phyloP scores from a whole-genome alignment of 1,140 invertebrate genomes.

The Drosophila nigromelanica region DNA sequence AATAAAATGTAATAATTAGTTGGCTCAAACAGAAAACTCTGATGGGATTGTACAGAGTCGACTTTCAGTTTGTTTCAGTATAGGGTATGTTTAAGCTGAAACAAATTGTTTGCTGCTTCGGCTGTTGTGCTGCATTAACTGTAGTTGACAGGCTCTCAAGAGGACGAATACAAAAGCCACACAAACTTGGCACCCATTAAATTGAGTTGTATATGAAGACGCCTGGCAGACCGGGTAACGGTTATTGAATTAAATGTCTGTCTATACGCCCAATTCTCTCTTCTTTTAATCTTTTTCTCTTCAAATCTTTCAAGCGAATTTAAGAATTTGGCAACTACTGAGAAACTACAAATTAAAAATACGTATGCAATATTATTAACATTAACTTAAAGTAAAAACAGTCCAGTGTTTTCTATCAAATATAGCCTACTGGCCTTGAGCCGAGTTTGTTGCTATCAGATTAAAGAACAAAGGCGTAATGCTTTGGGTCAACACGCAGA shows the following conservation, averaged over 20 bases:
- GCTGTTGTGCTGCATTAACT: conserved; percentile 44
- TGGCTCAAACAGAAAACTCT: no score
- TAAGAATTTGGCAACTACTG: conserved; percentile 44
- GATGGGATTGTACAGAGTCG: not conserved
- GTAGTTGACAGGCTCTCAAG: conserved; percentile 65
- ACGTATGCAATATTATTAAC: no score
- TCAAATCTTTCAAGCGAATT: not conserved
- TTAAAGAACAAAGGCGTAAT: no score
- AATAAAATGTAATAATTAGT: no score
- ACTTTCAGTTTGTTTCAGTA: not conserved
- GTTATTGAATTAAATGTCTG: conserved; percentile 68
- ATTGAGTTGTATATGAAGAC: conserved; percentile 74
- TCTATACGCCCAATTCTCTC: not conserved
- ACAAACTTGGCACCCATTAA: conserved; percentile 68
- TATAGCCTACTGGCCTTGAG: no score
- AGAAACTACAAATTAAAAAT: not conserved
- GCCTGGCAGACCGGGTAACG: conserved; percentile 50
- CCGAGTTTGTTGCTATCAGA: no score
- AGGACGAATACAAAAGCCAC: conserved; percentile 37
- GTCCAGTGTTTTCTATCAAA: no score
- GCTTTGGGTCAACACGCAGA: conserved; percentile 17
- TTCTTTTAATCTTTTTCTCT: not conserved
- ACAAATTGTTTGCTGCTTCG: not conserved
- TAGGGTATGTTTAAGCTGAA: conserved; percentile 29
- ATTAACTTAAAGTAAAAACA: no score